Base-by-base conservation (phyloP, 1,140 invertebrate genomes). In the Plutomurus gul region DNA sequence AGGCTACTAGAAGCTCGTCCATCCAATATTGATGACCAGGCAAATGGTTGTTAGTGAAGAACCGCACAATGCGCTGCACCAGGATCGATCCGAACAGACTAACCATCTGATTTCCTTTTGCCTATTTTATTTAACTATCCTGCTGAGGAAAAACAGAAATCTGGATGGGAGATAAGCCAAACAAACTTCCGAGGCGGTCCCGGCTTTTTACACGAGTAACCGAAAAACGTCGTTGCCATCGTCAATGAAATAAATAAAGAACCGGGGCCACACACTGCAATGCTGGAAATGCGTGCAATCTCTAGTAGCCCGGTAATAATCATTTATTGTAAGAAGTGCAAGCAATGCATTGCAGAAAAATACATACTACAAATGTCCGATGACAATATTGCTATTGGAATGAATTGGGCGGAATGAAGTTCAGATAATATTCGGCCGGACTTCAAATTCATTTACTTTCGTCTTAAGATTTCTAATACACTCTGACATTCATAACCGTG, bases 91-190 rank as follows among this genome's bases (percentile, higher is more conserved):
- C 27, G 30, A 65, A 33, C 56, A 65, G 56, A 65, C 56, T 33
- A 65, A 33, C 56, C 56, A 65, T 65, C 56, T 65, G 30, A 65
- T 4, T 65, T 36, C 56, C 51, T 60, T 60, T 4, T 60, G 10
- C 51, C 56, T 18, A 65, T 65, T 65, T 65, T 65, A 65, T 65
- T 65, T 65, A 65, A 65, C 56, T 65, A 65, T 65, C 25, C 11
- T n/a, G n/a, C n/a, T 65, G 27, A 65, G 27, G 56, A 65, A 65
- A 65, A 65, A 65, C 56, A 65, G 56, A 65, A 65, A 65, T 65
- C 27, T n/a, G 25, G 56, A 65, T 65, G 30, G 51, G 13, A 65
- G 56, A 65, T 65, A 65, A 65, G 56, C 30, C 18, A n/a, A 1
- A n/a, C n/a, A n/a, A n/a, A n/a, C n/a, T n/a, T n/a, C n/a, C n/a